These are phyloP conservation scores for Arge pagana DNA, from an alignment of 2,888 invertebrate species.

Conservation along the genomic window DNA sequence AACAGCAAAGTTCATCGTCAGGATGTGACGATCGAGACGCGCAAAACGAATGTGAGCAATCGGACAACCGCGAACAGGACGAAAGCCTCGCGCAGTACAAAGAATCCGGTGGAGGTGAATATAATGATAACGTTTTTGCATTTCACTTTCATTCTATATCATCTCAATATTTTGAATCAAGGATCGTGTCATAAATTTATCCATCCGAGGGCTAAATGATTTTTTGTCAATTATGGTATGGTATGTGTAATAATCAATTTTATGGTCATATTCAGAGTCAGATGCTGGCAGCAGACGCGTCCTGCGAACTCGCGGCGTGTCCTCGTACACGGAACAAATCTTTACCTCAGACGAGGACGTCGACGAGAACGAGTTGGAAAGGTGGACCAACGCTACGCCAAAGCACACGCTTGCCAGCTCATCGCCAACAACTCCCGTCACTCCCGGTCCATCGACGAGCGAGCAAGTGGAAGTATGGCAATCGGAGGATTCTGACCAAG, in stretches of 20 bases:
- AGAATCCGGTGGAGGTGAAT: slow-evolving; percentile 29
- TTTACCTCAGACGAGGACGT: slow-evolving; percentile 47
- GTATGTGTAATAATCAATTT: too few species aligned
- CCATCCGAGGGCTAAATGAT: too few species aligned
- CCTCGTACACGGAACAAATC: slow-evolving; percentile 52
- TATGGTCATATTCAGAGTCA: slow-evolving; percentile 29
- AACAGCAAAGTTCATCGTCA: background rate
- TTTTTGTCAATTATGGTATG: too few species aligned
- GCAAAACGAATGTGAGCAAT: slow-evolving; percentile 11
- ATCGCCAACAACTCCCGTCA: slow-evolving; percentile 38
- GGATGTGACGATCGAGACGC: slow-evolving; percentile 21
- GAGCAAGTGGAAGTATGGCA: slow-evolving; percentile 38
- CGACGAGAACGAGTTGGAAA: slow-evolving; percentile 47
- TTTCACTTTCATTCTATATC: background rate
- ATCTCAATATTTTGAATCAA: too few species aligned
- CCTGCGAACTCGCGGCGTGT: slow-evolving; percentile 49
- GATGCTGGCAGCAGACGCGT: slow-evolving; percentile 43
- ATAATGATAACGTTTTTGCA: background rate
- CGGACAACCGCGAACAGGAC: slow-evolving; percentile 12
- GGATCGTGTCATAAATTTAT: background rate
- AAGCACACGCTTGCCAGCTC: slow-evolving; percentile 41
- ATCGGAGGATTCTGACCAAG: slow-evolving; percentile 52
- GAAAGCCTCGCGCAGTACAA: slow-evolving; percentile 7
- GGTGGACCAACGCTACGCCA: slow-evolving; percentile 49
- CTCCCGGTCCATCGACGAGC: slow-evolving; percentile 37